Base-by-base conservation (phyloP, 2,113 vertebrate genomes). In the Calidris pygmaea region DNA sequence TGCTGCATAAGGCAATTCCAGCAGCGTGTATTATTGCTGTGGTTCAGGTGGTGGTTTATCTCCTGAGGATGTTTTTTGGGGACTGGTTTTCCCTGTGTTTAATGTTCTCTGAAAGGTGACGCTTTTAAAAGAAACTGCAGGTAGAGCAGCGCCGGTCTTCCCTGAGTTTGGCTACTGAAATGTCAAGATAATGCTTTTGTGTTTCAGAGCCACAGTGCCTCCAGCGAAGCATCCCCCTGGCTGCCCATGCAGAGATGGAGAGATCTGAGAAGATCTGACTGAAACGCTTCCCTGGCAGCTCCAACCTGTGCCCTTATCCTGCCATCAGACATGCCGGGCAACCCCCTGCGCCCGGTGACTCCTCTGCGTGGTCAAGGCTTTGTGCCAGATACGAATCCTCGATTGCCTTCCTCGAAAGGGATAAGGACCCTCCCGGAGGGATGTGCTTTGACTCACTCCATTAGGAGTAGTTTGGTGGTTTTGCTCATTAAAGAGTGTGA, bases 271-370 rank as follows among this genome's bases (percentile, higher is more conserved):
- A 22, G 41, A 41, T 48, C 70, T 0, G 1, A n/a, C 12, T 50
- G 58, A 47, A 20, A 12, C 0, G 5, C 76, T 34, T 27, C 22
- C 29, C 53, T 60, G 67, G 52, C 27, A 75, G 39, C 47, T 39
- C 11, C 32, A 12, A 21, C 21, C 1, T 11, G 34, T 1, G 3
- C 41, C 50, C 50, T 58, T 30, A 32, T 37, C 85, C 75, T 15
- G 23, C 34, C 26, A 23, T 35, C 37, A 26, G 52, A 41, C 3
- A 0, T 1, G 2, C 0, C 1, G 53, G 53, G 30, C 60, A 72
- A 81, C 19, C 35, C 60, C 41, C 71, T 11, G 26, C 2, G 13
- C 53, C 82, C 4, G 0, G 23, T 8, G 34, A 47, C 26, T 55
- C 24, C 87, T 62, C 11, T 12, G 65, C 4, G 1, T 10, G 71